These are phyloP conservation scores for Telmatherina bonti DNA, from an alignment of 2,797 vertebrate genomes.

Conservation along the genomic window DNA sequence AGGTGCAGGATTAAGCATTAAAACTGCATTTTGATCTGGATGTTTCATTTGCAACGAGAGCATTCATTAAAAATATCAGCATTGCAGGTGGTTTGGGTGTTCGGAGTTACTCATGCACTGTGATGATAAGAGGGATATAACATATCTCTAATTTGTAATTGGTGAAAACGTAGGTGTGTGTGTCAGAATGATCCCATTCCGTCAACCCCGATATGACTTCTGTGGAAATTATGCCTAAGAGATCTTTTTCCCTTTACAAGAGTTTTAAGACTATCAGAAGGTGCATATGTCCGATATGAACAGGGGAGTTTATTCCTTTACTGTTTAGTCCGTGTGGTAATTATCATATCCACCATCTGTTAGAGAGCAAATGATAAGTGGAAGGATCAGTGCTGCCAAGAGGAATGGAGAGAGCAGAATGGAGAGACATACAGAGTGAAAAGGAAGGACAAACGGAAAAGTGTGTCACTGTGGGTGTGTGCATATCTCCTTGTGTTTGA, in stretches of 20 bases:
- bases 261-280: conserved; percentile 39
- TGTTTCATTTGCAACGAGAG: conserved; percentile 14
- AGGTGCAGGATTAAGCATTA: conserved; percentile 23
- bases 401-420: conserved; percentile 39
- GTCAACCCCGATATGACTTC: neutral
- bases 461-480: conserved; percentile 7
- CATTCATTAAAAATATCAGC: conserved; percentile 19
- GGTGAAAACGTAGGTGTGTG: neutral
- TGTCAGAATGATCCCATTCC: neutral
- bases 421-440: neutral
- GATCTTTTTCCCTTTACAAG: conserved; percentile 8
- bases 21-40: conserved; percentile 19
- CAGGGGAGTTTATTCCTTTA: conserved; percentile 37
- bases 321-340: conserved; percentile 59
- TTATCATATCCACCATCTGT: conserved; percentile 73
- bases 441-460: conserved; percentile 10
- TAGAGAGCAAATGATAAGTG: conserved; percentile 63
- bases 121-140: conserved; percentile 7
- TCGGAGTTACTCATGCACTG: neutral
- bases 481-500: conserved; percentile 34
- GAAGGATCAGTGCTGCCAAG: conserved; percentile 55
- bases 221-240: neutral
- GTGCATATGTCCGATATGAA: conserved; percentile 29
- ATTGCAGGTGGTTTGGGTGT: conserved; percentile 19
- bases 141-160: conserved; percentile 17